phyloP scores from a whole-genome alignment of 2,888 invertebrate species.

The Stenolophus ochropezus region DNA sequence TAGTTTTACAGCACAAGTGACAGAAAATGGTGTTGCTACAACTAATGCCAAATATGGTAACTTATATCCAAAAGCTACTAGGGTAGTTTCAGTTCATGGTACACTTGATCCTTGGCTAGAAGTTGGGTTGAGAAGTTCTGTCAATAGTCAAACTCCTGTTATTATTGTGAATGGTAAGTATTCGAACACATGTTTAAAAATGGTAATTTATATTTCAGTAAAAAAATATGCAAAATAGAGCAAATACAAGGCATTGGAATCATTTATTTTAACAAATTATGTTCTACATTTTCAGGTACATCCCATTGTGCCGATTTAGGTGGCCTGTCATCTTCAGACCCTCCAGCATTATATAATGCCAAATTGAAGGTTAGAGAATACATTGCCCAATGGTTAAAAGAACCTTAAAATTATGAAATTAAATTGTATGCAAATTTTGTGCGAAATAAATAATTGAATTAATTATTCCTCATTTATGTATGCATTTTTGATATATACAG shows the following conservation, averaged over 20 bases:
- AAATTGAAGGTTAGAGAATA: slow-evolving; percentile 62
- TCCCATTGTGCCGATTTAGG: slow-evolving; percentile 66
- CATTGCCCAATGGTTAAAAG: slow-evolving; percentile 64
- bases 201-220: not conserved
- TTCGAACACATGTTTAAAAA: not conserved
- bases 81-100: slow-evolving; percentile 78
- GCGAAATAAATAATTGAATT: not conserved
- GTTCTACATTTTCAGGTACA: slow-evolving; percentile 61
- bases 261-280: too few relatives aligned
- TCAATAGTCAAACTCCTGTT: slow-evolving; percentile 63
- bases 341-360: slow-evolving; percentile 62
- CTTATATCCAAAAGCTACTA: slow-evolving; percentile 73
- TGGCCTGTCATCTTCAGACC: slow-evolving; percentile 61
- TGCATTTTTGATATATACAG: too few relatives aligned
- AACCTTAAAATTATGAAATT: not conserved
- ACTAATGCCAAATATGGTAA: slow-evolving; percentile 76
- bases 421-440: not conserved
- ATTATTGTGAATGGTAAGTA: slow-evolving; percentile 64
- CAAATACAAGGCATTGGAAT: not conserved
- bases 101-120: slow-evolving; percentile 78
- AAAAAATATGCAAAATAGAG: not conserved
- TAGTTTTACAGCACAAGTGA: slow-evolving; percentile 26
- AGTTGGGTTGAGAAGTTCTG: slow-evolving; percentile 74
- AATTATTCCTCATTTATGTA: too few relatives aligned
- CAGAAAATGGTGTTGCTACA: slow-evolving; percentile 25